These are phyloP conservation scores for Diglossa brunneiventris DNA, from an alignment of 2,113 vertebrate species.

Conservation along the genomic window DNA sequence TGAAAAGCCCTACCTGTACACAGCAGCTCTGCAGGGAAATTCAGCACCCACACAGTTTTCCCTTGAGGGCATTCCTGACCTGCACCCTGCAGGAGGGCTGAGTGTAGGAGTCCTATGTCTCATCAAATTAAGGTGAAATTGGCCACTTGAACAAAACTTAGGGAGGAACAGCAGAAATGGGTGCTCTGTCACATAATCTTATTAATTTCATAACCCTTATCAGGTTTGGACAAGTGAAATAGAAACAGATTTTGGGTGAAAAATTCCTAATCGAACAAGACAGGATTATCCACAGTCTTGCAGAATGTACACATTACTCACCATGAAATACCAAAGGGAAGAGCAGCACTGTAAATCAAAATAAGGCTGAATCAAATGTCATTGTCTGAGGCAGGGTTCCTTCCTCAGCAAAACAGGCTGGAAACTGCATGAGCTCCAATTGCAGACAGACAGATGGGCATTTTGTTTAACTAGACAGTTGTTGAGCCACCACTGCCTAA, in stretches of 20 bases:
- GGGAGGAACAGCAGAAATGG: background rate
- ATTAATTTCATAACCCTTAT: background rate
- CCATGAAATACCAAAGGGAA: background rate
- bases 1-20: background rate
- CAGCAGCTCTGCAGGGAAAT: background rate
- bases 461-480: background rate
- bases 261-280: background rate
- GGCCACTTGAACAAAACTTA: background rate
- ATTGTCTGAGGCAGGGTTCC: background rate
- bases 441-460: background rate
- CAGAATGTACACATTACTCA: background rate
- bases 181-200: background rate
- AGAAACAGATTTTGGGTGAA: background rate
- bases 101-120: background rate
- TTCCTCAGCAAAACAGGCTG: background rate
- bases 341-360: background rate
- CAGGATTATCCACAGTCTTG: background rate
- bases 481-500: background rate
- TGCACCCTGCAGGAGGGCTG: background rate
- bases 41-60: background rate
- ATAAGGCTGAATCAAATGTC: background rate
- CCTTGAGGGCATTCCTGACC: background rate
- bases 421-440: background rate
- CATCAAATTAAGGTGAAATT: background rate
- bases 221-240: background rate